A percentile compares a stretch with the other conserved stretches of the same genome.
Conservation (phyloP, 2,797 vertebrate species). For the Pseudochirops cupreus region DNA sequence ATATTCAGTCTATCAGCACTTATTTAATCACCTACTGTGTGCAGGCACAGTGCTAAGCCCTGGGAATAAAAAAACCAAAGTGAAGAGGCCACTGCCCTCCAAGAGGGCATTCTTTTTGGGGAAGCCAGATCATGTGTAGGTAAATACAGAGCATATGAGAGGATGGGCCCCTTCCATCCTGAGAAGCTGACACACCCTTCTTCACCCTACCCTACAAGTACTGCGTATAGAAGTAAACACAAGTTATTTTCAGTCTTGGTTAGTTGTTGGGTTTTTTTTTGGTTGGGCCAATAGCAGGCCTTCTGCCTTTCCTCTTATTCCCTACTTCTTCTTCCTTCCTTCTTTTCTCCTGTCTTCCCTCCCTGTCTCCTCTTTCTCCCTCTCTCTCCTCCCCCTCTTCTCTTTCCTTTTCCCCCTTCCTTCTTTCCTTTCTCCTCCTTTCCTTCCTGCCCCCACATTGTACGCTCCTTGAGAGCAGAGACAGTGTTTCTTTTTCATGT, state of each 20-base stretch:
- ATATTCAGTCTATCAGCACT: not conserved
- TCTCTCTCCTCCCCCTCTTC: fast-evolving
- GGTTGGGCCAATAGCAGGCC: not conserved
- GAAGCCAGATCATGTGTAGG: not conserved
- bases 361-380: too few relatives aligned
- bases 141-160: not conserved
- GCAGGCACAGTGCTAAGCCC: not conserved
- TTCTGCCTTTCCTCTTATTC: not conserved
- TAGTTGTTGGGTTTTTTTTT: not conserved
- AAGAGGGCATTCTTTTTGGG: not conserved
- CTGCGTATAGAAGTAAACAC: not conserved
- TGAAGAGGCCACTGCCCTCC: not conserved
- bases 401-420: fast-evolving
- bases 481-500: not conserved
- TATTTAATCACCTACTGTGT: not conserved
- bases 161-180: not conserved
- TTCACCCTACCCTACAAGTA: not conserved
- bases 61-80: not conserved
- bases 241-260: not conserved
- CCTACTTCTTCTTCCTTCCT: not conserved
- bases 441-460: not conserved
- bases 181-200: not conserved
- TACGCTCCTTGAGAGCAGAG: not conserved
- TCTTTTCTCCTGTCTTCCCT: not conserved
- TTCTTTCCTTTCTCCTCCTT: fast-evolving